phyloP scores from a whole-genome alignment of 1,140 invertebrate genomes.

The Drosophila rufa region DNA sequence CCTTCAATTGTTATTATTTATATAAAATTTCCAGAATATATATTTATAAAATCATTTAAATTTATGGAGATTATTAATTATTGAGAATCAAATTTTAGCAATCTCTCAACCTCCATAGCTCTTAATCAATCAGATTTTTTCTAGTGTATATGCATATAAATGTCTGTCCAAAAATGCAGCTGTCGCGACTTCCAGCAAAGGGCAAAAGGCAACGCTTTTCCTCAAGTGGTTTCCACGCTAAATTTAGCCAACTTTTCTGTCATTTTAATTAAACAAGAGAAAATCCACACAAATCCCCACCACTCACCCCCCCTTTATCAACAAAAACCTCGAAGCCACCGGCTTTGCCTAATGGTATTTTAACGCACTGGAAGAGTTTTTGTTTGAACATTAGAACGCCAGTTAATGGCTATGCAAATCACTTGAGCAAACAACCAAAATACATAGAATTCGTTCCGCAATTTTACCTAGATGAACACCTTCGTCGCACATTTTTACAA shows the following conservation, averaged over 20 bases:
- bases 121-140: neutral
- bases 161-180: constrained; percentile 32
- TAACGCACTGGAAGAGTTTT: constrained; percentile 14
- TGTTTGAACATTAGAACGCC: constrained; percentile 5
- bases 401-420: constrained; percentile 43
- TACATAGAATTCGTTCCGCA: neutral
- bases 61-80: too few species aligned
- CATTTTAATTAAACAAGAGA: constrained; percentile 24
- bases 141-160: constrained; percentile 10
- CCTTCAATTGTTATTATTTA: too few species aligned
- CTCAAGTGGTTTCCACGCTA: constrained; percentile 15
- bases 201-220: constrained; percentile 26
- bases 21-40: too few species aligned
- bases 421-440: constrained; percentile 16
- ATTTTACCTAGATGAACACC: constrained; percentile 50
- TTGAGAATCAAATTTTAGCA: too few species aligned
- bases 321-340: constrained; percentile 2
- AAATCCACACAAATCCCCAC: constrained; percentile 9
- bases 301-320: neutral
- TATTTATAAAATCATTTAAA: too few species aligned
- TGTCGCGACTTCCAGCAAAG: constrained; percentile 25
- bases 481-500: constrained; percentile 52
- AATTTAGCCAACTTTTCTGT: constrained; percentile 22
- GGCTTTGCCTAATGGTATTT: constrained; percentile 39
- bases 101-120: too few species aligned